phyloP scores from a whole-genome alignment of 2,113 vertebrate species.

The Tychaedon coryphoeus region DNA sequence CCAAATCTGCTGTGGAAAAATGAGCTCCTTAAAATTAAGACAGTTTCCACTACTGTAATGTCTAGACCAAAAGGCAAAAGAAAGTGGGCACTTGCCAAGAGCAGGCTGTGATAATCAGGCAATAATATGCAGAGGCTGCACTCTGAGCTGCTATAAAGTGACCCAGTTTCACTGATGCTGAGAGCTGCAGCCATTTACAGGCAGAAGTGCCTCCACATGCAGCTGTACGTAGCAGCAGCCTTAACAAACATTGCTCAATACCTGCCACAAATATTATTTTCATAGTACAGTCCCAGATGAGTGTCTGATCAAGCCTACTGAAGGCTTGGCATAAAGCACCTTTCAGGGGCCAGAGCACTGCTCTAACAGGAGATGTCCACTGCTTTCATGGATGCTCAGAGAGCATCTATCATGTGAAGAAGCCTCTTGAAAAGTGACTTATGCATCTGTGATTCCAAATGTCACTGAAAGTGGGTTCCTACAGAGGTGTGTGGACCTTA shows the following conservation, averaged over 20 bases:
- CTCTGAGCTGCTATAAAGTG: neutral
- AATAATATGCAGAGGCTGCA: neutral
- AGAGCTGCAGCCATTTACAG: neutral
- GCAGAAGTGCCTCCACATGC: neutral
- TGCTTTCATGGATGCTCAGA: neutral
- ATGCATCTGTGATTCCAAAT: neutral
- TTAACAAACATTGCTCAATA: neutral
- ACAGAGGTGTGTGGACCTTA: fast-evolving
- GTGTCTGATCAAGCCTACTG: neutral
- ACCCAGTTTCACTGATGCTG: neutral
- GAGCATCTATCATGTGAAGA: neutral
- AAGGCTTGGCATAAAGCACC: neutral
- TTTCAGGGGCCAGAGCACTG: neutral
- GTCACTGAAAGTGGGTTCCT: neutral
- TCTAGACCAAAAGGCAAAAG: slow-evolving; percentile 34
- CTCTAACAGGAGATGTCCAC: neutral
- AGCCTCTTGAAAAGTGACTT: neutral
- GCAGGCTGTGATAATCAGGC: neutral
- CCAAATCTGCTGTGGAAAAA: slow-evolving; percentile 36
- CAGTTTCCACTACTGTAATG: slow-evolving; percentile 40
- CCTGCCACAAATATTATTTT: neutral
- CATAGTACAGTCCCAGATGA: neutral
- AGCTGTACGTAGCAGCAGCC: neutral
- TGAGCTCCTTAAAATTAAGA: neutral
- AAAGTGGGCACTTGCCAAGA: slow-evolving; percentile 4